phyloP scores from a whole-genome alignment of 2,888 invertebrate genomes.

The Caenorhabditis sp. region DNA sequence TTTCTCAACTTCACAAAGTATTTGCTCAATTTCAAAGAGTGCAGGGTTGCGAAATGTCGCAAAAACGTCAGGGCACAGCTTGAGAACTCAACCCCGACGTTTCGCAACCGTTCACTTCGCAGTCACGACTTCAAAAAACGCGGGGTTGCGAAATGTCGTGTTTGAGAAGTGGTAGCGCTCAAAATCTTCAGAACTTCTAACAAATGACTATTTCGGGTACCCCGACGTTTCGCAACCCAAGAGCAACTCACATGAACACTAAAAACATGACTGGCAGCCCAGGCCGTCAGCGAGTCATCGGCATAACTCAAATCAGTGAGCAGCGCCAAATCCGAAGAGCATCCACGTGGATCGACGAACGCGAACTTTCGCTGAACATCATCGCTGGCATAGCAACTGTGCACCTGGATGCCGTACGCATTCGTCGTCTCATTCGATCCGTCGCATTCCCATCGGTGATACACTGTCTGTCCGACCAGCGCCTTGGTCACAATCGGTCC shows the following conservation, averaged over 20 bases:
- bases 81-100: too few relatives aligned
- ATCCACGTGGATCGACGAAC: conserved; percentile 75
- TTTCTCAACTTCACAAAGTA: too few relatives aligned
- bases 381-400: conserved; percentile 79
- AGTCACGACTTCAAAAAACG: too few relatives aligned
- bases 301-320: conserved; percentile 77
- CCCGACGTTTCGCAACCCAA: not conserved
- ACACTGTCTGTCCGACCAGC: conserved; percentile 79
- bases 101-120: too few relatives aligned
- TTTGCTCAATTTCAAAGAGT: too few relatives aligned
- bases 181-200: not conserved
- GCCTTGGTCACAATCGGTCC: conserved; percentile 76
- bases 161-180: too few relatives aligned
- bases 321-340: conserved; percentile 75
- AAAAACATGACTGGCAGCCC: conserved; percentile 76
- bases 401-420: conserved; percentile 77
- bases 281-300: conserved; percentile 77
- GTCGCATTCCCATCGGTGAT: conserved; percentile 82
- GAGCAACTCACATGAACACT: conserved; percentile 56
- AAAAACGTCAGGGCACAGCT: too few relatives aligned
- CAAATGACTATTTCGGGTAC: not conserved
- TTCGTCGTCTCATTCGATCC: conserved; percentile 75
- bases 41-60: too few relatives aligned
- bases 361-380: conserved; percentile 73
- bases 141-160: too few relatives aligned